A percentile compares a stretch with the other conserved stretches of the same genome.
phyloP scores from a whole-genome alignment of 2,888 invertebrate genomes.

The Rhagonycha lutea region DNA sequence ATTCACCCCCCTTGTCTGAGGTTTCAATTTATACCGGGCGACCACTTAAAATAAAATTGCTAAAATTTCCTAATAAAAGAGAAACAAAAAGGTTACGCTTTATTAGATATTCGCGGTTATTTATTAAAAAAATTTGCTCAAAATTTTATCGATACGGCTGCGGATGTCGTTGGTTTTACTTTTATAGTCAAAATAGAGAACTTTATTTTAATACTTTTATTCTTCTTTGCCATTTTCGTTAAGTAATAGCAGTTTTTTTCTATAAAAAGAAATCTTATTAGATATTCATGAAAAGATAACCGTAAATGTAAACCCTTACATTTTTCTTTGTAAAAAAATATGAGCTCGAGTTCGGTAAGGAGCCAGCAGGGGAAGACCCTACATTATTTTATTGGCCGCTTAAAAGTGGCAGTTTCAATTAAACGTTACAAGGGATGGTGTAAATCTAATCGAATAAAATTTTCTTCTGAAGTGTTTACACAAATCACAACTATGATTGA shows the following conservation, averaged over 20 bases:
- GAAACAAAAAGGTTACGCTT: neutral
- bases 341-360: neutral
- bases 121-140: slow-evolving; percentile 2
- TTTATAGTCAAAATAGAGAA: slow-evolving; percentile 9
- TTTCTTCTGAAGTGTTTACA: neutral
- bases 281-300: slow-evolving; percentile 31
- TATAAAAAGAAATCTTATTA: slow-evolving; percentile 30
- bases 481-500: neutral
- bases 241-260: slow-evolving; percentile 26
- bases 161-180: slow-evolving; percentile 7
- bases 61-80: neutral
- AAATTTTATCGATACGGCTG: neutral
- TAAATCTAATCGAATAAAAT: neutral
- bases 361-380: neutral
- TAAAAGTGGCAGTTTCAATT: neutral
- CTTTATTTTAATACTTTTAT: slow-evolving; percentile 23
- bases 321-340: slow-evolving; percentile 8
- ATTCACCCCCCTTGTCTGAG: neutral
- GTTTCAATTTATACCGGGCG: neutral
- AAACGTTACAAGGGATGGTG: neutral
- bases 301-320: slow-evolving; percentile 27
- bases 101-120: neutral
- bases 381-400: neutral
- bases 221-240: slow-evolving; percentile 25
- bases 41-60: neutral